Evolutionary conservation across 2,113 vertebrate species (phyloP).

Genomic region (Cryptomyrus ogoouensis): DNA sequence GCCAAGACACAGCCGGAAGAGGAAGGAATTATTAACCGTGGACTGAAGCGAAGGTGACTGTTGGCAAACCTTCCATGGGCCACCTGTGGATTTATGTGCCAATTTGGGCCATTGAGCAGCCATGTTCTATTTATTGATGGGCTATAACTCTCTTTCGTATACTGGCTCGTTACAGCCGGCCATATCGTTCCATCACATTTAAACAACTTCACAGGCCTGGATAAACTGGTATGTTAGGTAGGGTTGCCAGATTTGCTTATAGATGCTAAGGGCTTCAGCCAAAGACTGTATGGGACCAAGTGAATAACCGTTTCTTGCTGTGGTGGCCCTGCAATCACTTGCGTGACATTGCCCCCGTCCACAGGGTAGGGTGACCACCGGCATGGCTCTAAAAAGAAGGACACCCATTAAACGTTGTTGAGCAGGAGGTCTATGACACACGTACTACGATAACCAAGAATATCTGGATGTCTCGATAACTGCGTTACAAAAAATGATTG

Average conservation of each 20-base stretch:
- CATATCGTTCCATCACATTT: neutral
- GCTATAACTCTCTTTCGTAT: neutral
- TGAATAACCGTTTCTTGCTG: neutral
- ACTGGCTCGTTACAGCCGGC: neutral
- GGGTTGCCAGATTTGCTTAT: neutral
- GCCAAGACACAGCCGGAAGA: constrained; percentile 34
- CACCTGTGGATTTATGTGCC: constrained; percentile 45
- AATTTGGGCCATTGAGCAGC: neutral
- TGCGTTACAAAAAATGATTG: neutral
- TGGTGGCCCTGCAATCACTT: neutral
- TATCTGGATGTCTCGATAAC: neutral
- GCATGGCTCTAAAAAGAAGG: neutral
- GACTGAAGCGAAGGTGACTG: constrained; percentile 56
- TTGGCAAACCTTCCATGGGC: constrained; percentile 46
- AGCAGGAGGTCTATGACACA: neutral
- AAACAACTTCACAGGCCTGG: neutral
- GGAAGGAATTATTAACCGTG: constrained; percentile 48
- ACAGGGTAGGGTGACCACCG: neutral
- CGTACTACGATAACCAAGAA: neutral
- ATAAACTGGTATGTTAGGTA: neutral
- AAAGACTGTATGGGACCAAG: neutral
- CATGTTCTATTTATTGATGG: neutral
- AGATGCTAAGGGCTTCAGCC: neutral
- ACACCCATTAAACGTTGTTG: neutral
- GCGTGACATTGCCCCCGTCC: neutral